A percentile compares a stretch with the other conserved stretches of the same genome.
Conservation (phyloP, 2,888 invertebrate species). For the Hybos culiciformis region DNA sequence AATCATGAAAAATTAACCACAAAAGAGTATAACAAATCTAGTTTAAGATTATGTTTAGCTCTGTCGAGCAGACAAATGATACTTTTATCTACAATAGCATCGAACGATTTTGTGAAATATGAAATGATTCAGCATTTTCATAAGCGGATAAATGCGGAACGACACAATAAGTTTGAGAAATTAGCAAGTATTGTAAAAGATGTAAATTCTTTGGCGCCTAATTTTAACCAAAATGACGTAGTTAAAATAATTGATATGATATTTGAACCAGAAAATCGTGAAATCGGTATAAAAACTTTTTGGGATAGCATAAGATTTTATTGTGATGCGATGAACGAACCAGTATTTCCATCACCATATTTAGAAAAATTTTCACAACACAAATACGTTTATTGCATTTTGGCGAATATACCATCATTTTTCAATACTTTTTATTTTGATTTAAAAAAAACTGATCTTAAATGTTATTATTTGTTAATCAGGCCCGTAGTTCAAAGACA, state of each 20-base stretch:
- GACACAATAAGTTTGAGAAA: neutral
- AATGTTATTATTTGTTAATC: constrained; percentile 1
- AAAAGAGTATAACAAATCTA: constrained; percentile 5
- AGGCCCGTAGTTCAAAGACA: constrained; percentile 2
- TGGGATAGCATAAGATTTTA: constrained; percentile 1
- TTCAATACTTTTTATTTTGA: neutral
- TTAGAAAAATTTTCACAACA: neutral
- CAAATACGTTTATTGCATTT: neutral
- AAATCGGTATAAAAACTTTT: neutral
- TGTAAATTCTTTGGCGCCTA: neutral
- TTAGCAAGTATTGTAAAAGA: constrained; percentile 1
- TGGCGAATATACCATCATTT: neutral
- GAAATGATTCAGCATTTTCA: neutral
- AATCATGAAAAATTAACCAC: constrained; percentile 5
- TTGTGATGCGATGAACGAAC: neutral
- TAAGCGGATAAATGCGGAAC: neutral
- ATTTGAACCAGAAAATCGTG: neutral
- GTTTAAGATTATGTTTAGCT: constrained; percentile 3
- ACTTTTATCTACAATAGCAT: constrained; percentile 10
- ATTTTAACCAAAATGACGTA: neutral
- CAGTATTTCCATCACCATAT: neutral
- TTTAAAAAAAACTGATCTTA: constrained; percentile 3
- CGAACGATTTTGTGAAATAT: constrained; percentile 10
- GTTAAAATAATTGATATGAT: neutral
- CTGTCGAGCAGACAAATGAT: constrained; percentile 8